Percentiles rank a stretch among this genome's conserved stretches.
These are phyloP conservation scores for Phymanthus crucifer DNA, from an alignment of 92 coral and sea anemone genomes.

Conservation along the genomic window DNA sequence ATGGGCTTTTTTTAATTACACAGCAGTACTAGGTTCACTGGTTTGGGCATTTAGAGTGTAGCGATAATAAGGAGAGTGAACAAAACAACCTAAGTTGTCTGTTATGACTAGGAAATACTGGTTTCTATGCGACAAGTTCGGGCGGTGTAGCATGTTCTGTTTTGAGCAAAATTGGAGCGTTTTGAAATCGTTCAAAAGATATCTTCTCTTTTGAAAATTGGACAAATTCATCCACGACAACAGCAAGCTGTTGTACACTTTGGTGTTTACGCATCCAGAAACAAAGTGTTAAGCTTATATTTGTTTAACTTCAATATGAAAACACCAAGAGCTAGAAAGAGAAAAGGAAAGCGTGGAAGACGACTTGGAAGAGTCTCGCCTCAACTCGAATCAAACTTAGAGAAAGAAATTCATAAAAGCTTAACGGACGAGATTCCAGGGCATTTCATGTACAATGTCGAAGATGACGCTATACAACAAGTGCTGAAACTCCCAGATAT, in stretches of 20 bases:
- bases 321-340: slow-evolving; percentile 60
- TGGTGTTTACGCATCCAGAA: neutral
- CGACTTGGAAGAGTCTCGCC: slow-evolving; percentile 61
- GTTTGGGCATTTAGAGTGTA: neutral
- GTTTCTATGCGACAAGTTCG: neutral
- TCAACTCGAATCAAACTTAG: slow-evolving; percentile 47
- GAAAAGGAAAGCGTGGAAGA: slow-evolving; percentile 53
- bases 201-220: neutral
- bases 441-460: slow-evolving; percentile 74
- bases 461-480: slow-evolving; percentile 76
- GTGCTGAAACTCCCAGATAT: slow-evolving; percentile 77
- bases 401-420: slow-evolving; percentile 31
- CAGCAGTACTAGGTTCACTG: neutral
- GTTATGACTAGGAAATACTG: neutral
- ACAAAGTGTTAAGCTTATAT: neutral
- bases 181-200: neutral
- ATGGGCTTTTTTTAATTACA: slow-evolving; percentile 20
- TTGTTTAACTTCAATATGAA: slow-evolving; percentile 35
- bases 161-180: neutral
- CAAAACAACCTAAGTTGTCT: neutral
- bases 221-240: neutral
- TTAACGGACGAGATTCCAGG: slow-evolving; percentile 54
- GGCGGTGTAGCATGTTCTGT: neutral
- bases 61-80: slow-evolving; percentile 19
- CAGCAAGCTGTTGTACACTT: neutral